Base-by-base conservation (phyloP, 2,797 vertebrate genomes). In the Anas georgica region DNA sequence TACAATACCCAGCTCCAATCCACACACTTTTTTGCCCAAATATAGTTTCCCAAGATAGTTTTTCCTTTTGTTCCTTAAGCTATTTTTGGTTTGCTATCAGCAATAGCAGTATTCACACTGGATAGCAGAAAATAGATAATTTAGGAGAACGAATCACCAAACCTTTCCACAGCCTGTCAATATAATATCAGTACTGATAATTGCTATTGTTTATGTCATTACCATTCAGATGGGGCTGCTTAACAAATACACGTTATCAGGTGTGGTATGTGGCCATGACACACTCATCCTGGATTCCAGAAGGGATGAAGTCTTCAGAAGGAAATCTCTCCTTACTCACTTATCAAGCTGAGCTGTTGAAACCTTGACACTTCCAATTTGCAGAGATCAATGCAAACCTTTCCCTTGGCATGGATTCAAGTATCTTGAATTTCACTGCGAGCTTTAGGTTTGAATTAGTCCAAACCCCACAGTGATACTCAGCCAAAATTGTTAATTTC, bases 351-450 rank as follows among this genome's bases (percentile, higher is more conserved):
- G 91, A 92, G 73, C 82, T 90, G 84, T 52, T 96, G 92, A 95
- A 95, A 93, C 89, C 87, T 94, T 94, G 92, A 96, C 91, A 92
- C 89, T 93, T 95, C 83, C 86, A 92, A 83, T 96, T 95, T 96
- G 89, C 89, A 91, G 80, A 93, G 92, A 95, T 92, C 87, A 94
- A 48, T 93, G 89, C 43, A 92, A 95, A 93, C 92, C 91, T 94
- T 94, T 95, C 63, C 45, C 63, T 59, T 91, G 95, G 94, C 92
- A 41, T 5, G 4, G 29, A 82, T 82, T 92, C 92, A 91, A 89
- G 69, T 37, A n/a, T 93, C 70, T 77, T 59, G 85, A 91, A 95
- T 95, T 88, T 95, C 85, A 92, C 60, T 83, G 52, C 12, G 52
- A 92, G 73, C n/a, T 87, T 86, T 91, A 74, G 74, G 59, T 92